Evolutionary conservation across 2,888 invertebrate species (phyloP).

Genomic region (Netelia melanura): DNA sequence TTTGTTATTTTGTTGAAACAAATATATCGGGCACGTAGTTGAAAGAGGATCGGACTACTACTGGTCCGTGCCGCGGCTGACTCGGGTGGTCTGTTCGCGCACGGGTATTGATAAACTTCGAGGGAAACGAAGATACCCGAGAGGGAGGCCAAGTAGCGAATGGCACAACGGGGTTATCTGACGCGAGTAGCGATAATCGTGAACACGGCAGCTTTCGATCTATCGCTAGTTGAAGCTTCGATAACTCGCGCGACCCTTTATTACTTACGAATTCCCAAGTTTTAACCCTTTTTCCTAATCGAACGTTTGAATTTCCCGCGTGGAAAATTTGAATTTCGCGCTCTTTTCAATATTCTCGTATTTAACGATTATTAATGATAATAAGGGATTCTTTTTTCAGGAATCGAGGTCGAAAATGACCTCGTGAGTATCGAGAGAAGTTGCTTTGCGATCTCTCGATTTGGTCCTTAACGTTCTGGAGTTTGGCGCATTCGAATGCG

Average conservation of each 20-base stretch:
- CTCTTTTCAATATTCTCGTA: neutral
- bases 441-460: slow-evolving; percentile 60
- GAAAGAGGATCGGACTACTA: slow-evolving; percentile 61
- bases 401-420: neutral
- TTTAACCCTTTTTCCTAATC: neutral
- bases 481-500: slow-evolving; percentile 69
- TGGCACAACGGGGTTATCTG: slow-evolving; percentile 31
- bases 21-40: slow-evolving; percentile 52
- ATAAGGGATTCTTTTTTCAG: neutral
- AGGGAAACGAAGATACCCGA: slow-evolving; percentile 46
- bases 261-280: neutral
- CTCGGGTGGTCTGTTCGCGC: slow-evolving; percentile 68
- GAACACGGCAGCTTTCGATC: slow-evolving; percentile 37
- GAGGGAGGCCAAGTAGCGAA: slow-evolving; percentile 50
- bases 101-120: slow-evolving; percentile 69
- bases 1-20: neutral
- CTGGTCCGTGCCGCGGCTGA: slow-evolving; percentile 66
- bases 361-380: neutral
- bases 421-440: slow-evolving; percentile 47
- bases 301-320: slow-evolving; percentile 44
- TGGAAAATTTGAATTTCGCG: neutral
- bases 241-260: slow-evolving; percentile 30
- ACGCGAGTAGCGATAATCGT: slow-evolving; percentile 55
- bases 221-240: slow-evolving; percentile 53
- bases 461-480: slow-evolving; percentile 40